Evolutionary conservation across 2,888 invertebrate genomes (phyloP), one percentile per base, ranked within the genome.

Genomic region (Drosophila basisetae): DNA sequence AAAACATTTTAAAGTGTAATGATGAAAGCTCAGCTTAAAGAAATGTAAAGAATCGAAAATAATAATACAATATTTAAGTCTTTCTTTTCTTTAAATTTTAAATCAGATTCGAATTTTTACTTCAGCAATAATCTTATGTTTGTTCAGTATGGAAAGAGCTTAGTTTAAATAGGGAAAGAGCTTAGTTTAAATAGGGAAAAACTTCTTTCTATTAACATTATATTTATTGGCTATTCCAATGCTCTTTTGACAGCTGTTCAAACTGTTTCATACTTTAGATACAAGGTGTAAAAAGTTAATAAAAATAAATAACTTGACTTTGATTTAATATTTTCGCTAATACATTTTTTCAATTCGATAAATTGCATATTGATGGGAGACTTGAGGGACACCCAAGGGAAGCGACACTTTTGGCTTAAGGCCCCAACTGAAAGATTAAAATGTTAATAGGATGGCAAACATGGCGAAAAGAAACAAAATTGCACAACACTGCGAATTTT

Each of bases 401-500:
- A 37, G 10, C 43, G 10, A 22, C n/a, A 11, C 35, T 54, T 54
- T 41, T 43, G 13, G 25, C 52, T 68, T 33, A 18, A 68, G 58
- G 37, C 37, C 10, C n/a, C 43, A n/a, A 43, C 50, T 18, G 30
- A 71, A 75, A 79, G 71, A 77, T 82, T 82, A 83, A 80, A 83
- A 82, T 82, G 78, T 73, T 86, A 81, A 83, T 76, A 62, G 65
- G 77, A 67, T 72, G 55, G 62, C 59, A 77, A 78, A 71, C 59
- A 55, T 22, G 35, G 61, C 33, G 49, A 33, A 67, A 50, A 53
- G 30, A 52, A 47, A 50, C 41, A 47, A 58, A 47, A 53, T 74
- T 61, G 56, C 61, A 73, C 66, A 65, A 73, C 56, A 62, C 60
- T 69, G 77, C 71, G 77, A 77, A 73, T 69, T 63, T 69, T 71